A percentile compares a stretch with the other conserved stretches of the same genome.
phyloP scores from a whole-genome alignment of 2,113 vertebrate genomes.

The Columbina picui region DNA sequence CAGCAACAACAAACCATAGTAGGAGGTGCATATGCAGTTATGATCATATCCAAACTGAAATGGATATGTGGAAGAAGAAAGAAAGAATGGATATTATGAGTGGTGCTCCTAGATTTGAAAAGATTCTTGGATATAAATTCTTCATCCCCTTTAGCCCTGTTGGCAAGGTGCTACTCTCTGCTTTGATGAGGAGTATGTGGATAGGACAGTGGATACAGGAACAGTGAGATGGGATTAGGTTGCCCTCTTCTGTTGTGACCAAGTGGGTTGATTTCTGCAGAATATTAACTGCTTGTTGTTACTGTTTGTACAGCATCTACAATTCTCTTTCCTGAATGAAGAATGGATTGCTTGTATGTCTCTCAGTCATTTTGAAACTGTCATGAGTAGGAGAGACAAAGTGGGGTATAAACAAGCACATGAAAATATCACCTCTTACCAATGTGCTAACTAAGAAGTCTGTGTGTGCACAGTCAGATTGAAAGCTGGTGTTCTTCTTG shows the following conservation, averaged over 20 bases:
- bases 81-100: not conserved
- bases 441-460: not conserved
- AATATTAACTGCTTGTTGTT: not conserved
- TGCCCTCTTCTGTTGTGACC: conserved; percentile 64
- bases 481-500: not conserved
- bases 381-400: not conserved
- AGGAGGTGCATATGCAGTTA: not conserved
- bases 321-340: not conserved
- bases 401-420: not conserved
- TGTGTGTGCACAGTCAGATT: not conserved
- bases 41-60: not conserved
- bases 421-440: not conserved
- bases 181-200: not conserved
- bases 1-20: rapidly evolving
- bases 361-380: not conserved
- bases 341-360: not conserved
- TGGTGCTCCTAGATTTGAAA: not conserved
- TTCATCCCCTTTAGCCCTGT: not conserved
- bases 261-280: not conserved
- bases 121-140: not conserved
- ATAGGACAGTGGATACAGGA: rapidly evolving
- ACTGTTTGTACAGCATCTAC: not conserved
- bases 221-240: not conserved
- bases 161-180: not conserved
- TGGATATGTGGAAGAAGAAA: not conserved